Evolutionary conservation across 2,113 vertebrate genomes (phyloP).

Genomic region (Isurus oxyrinchus): DNA sequence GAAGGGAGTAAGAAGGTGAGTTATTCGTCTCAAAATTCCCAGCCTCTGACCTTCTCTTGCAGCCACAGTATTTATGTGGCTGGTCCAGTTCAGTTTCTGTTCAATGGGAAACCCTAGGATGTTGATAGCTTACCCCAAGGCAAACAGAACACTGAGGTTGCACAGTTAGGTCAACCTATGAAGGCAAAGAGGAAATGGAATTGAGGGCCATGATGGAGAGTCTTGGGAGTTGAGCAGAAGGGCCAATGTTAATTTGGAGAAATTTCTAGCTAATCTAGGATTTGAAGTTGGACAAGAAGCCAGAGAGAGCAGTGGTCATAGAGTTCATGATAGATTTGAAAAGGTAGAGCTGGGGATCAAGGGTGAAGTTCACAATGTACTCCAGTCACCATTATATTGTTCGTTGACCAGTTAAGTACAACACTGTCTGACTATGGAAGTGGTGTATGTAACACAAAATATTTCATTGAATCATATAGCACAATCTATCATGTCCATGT

Average conservation of each 20-base stretch:
- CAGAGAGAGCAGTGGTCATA: background rate
- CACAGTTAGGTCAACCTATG: background rate
- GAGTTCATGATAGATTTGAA: background rate
- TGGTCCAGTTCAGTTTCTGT: no score
- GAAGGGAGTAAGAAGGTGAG: background rate
- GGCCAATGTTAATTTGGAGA: background rate
- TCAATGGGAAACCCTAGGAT: background rate
- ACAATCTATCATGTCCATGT: background rate
- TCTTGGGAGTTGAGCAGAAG: background rate
- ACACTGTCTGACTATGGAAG: background rate
- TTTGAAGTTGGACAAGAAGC: background rate
- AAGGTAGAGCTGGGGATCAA: background rate
- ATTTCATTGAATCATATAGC: background rate
- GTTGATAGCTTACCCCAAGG: background rate
- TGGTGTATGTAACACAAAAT: background rate
- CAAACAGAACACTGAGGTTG: background rate
- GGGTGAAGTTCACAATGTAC: background rate
- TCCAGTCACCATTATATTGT: background rate
- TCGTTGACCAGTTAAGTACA: background rate
- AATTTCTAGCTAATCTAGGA: background rate
- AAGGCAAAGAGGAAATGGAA: background rate
- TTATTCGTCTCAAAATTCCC: no score
- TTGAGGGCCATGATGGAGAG: background rate
- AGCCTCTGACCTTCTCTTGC: no score
- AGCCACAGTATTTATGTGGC: no score